Conservation (phyloP, 2,113 vertebrate genomes). For the Dinomys branickii region DNA sequence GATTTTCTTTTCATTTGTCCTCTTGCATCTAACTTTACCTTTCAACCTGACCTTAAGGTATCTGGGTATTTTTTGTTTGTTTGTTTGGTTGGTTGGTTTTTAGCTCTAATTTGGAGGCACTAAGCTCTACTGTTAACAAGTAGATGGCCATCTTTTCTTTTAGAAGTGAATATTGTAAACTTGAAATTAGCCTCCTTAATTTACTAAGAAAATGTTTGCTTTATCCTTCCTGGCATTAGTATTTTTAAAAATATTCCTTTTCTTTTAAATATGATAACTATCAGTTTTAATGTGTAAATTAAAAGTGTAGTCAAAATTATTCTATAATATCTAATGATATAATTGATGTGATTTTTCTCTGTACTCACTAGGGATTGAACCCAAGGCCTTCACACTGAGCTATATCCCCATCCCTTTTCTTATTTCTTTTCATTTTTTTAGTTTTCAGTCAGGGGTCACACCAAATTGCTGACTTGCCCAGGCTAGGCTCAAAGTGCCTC, state of each 20-base stretch:
- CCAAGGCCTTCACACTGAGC: not conserved
- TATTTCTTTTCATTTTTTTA: not conserved
- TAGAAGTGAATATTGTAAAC: conserved; percentile 50
- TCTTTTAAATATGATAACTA: not conserved
- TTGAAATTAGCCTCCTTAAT: conserved; percentile 35
- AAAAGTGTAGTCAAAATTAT: not conserved
- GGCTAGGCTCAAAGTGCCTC: not conserved
- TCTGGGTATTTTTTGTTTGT: not conserved
- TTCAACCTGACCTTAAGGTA: not conserved
- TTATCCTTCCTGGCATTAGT: conserved; percentile 10
- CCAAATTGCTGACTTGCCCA: not conserved
- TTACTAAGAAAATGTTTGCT: conserved; percentile 2
- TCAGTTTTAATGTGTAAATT: conserved; percentile 42
- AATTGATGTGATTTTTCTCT: not conserved
- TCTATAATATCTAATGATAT: not conserved
- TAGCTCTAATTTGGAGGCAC: not conserved
- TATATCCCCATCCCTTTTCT: not conserved
- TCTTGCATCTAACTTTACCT: not conserved
- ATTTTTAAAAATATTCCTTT: conserved; percentile 22
- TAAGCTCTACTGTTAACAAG: not conserved
- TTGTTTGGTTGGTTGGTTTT: not conserved
- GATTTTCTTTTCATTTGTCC: not conserved
- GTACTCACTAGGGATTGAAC: not conserved
- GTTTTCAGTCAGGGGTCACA: not conserved
- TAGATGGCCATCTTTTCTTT: not conserved